Base-by-base conservation (phyloP, 2,888 invertebrate genomes). In the Cylindroiulus punctatus region DNA sequence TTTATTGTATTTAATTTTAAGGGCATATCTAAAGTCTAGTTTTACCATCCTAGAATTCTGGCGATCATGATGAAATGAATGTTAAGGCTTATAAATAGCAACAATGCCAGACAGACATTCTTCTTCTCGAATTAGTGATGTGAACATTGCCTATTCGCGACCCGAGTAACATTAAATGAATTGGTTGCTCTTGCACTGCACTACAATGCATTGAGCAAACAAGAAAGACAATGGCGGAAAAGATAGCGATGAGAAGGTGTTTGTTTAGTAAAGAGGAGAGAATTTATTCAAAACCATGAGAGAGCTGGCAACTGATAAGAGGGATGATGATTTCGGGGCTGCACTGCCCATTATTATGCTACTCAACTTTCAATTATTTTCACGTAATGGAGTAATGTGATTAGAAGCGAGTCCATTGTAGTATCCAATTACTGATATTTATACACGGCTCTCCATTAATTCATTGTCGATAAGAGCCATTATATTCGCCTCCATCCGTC, bases 351-450 rank as follows among this genome's bases (percentile, higher is more conserved):
- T 76, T 76, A 76, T 76, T 76, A 76, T 76, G 76, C 76, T 76
- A 76, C 76, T 76, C 76, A 76, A 76, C 76, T 76, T 76, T 76
- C 76, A 76, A 76, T 76, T 76, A 76, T 76, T 76, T 76, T 76
- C 76, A 76, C 65, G 65, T 65, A 65, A 65, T 65, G 65, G 65
- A 65, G 65, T 65, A 65, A 65, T 65, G 65, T 65, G 65, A 65
- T 65, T 65, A 65, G 65, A 22, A 65, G 65, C 65, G 65, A 76
- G 30, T 22, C 76, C 10, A 76, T 76, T 76, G 76, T 76, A 76
- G 76, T 76, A 76, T 76, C 76, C 76, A 76, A 76, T 76, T 76
- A 76, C 76, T 26, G 76, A 76, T 76, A 76, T 76, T 76, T 76
- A 76, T 76, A 76, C 76, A 76, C 76, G 76, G 26, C 76, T 76